Evolutionary conservation across 2,113 vertebrate genomes (phyloP), one percentile per base, ranked within the genome.

Genomic region (Otocyon megalotis): DNA sequence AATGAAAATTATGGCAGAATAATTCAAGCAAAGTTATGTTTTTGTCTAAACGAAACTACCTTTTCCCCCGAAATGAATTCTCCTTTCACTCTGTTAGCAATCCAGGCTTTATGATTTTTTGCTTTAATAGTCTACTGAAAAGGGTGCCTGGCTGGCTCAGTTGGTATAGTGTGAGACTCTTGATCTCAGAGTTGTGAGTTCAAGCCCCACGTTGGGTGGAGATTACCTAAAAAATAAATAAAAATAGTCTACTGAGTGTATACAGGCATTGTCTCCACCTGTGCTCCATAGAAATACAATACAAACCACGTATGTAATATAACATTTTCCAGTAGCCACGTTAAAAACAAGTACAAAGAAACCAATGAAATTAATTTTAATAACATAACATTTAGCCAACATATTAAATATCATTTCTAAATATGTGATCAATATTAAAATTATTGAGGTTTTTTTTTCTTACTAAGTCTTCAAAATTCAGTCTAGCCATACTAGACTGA

Each of bases 21-120:
- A 65, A 91, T 60, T 87, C 37, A 67, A 82, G 62, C 56, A 20
- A 82, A 24, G 8, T 90, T 90, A 85, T 90, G 53, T 30, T 91
- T 90, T 94, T 93, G 24, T 74, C 54, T 67, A 71, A 97, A 93
- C 76, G 76, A 80, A 69, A 69, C 28, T 37, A 53, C 82, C 17
- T 63, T 83, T 71, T 37, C 10, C 58, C 13, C 13, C 20, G 17
- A 35, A 72, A 72, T 72, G 92, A 92, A 89, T 69, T 76, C 30
- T 94, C 22, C 24, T 72, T 92, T 81, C 26, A 53, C 20, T 53
- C n/a, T 94, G 28, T 81, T 43, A 53, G n/a, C 94, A n/a, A 95
- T 7, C 26, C 28, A 81, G 15, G 60, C 54, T 79, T 91, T 80
- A 89, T n/a, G 37, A 69, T 56, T 77, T 84, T 94, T 89, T 88